Base-by-base conservation (phyloP, 2,888 invertebrate species). In the Agrochola lota region DNA sequence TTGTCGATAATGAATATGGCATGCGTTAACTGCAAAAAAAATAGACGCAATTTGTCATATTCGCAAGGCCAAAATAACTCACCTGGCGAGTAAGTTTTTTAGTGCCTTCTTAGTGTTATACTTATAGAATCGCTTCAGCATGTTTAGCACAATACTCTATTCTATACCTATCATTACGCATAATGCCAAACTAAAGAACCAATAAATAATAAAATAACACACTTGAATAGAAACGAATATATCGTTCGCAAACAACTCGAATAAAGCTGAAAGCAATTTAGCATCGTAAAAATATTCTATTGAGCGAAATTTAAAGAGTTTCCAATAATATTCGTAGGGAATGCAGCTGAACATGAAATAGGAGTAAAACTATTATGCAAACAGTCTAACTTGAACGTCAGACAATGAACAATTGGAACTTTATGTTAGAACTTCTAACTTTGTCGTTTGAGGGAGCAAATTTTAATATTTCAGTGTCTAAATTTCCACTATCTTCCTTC, bases 281-380 rank as follows among this genome's bases (percentile, higher is more conserved):
- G 57, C 77, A 76, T 88, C 89, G 82, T 91, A 91, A 92, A 91
- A 90, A 89, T 90, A 88, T 91, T 91, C 87, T 89, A 91, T 91
- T 90, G 90, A 90, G 85, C 85, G 83, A 88, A 91, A 91, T 92
- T 91, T 90, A 89, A 90, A 91, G 81, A 90, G 89, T 86, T 88
- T 92, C 89, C 90, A 88, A 93, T 92, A 92, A 92, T 91, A 91
- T 91, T 90, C 90, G 89, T 90, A 90, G 85, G 66, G 89, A 92
- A 92, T 92, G 87, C 90, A 91, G 81, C 84, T 86, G 88, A 90
- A 93, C 91, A 92, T 93, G 92, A 92, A 94, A 93, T 92, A 91
- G 90, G 91, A 93, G 94, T 95, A 95, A 94, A 94, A 95, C 94
- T 93, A 94, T 96, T 94, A 95, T 94, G 93, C 92, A 93, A 95